Conservation (phyloP, 2,113 vertebrate genomes). For the Cyanoderma ruficeps region DNA sequence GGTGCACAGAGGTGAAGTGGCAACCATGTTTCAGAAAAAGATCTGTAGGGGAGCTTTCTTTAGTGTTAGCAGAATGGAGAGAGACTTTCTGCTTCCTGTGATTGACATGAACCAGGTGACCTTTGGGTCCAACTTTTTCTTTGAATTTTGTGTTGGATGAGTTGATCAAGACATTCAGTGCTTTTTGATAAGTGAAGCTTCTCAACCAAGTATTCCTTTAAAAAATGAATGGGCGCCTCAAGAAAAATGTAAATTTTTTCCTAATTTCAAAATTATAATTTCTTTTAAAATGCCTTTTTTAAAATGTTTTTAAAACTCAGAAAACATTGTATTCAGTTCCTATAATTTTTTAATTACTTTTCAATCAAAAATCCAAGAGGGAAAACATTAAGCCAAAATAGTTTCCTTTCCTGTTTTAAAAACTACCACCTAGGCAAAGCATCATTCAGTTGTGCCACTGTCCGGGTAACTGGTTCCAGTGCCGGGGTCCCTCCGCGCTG, state of each 20-base stretch:
- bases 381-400: neutral
- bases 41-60: neutral
- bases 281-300: neutral
- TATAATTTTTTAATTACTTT: neutral
- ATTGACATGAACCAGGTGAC: neutral
- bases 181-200: neutral
- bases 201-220: neutral
- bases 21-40: neutral
- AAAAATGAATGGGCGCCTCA: neutral
- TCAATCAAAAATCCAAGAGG: neutral
- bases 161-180: neutral
- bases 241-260: neutral
- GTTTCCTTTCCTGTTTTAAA: neutral
- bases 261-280: neutral
- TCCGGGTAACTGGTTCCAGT: accelerated
- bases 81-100: neutral
- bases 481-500: neutral
- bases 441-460: accelerated
- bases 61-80: neutral
- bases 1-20: neutral
- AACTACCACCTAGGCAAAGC: neutral
- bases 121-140: neutral
- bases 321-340: neutral
- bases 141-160: neutral
- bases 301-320: neutral